A percentile compares a stretch with the other conserved stretches of the same genome.
phyloP scores from a whole-genome alignment of 2,888 invertebrate genomes.

The Sylvicola cinctus region DNA sequence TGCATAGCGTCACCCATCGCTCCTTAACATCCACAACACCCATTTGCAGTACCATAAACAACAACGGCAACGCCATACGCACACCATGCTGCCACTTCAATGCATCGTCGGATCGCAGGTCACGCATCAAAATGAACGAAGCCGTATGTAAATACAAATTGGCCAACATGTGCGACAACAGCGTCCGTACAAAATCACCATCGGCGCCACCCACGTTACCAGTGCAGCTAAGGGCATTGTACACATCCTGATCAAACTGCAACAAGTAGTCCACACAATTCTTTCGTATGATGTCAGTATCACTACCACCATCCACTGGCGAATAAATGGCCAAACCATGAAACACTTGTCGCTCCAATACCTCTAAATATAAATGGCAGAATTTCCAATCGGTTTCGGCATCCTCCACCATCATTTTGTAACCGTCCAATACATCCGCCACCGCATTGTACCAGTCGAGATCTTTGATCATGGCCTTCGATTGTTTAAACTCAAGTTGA shows the following conservation, averaged over 20 bases:
- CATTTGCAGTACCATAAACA: constrained; percentile 44
- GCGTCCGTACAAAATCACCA: constrained; percentile 29
- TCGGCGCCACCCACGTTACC: constrained; percentile 19
- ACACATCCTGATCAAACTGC: constrained; percentile 53
- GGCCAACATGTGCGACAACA: constrained; percentile 51
- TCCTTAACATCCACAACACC: constrained; percentile 35
- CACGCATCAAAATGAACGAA: constrained; percentile 52
- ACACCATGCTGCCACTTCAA: constrained; percentile 43
- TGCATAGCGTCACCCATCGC: constrained; percentile 37
- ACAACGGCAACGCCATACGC: constrained; percentile 36
- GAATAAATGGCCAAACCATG: not conserved
- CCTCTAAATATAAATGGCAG: constrained; percentile 43
- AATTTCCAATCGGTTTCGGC: constrained; percentile 36
- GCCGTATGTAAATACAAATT: constrained; percentile 60
- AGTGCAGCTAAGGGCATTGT: constrained; percentile 31
- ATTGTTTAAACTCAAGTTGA: too few species aligned
- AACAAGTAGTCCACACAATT: not conserved
- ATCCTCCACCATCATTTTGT: constrained; percentile 22
- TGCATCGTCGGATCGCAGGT: constrained; percentile 40
- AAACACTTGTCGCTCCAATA: constrained; percentile 32
- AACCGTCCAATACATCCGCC: constrained; percentile 31
- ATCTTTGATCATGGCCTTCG: constrained; percentile 6
- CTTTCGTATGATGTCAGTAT: not conserved
- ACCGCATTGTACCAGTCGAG: constrained; percentile 41
- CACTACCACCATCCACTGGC: not conserved